Base-by-base conservation (phyloP, 2,797 vertebrate species). In the Manis javanica region DNA sequence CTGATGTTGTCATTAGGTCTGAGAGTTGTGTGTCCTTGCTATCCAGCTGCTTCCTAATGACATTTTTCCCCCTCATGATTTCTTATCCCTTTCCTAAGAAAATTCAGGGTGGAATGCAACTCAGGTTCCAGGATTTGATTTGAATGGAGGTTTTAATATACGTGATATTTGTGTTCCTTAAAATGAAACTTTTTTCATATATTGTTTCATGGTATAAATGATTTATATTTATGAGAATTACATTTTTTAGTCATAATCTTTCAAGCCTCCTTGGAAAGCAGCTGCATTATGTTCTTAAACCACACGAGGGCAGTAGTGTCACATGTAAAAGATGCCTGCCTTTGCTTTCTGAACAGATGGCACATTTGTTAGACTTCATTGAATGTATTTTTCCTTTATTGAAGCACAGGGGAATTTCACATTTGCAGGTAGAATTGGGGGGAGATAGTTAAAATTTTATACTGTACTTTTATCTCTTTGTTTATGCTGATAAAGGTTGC, bases 331-430 rank as follows among this genome's bases (percentile, higher is more conserved):
- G 66, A 18, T 3, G 31, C 34, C 57, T 39, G 8, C 34, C 51
- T 10, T 49, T 39, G 19, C 69, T 95, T 26, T n/a, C 49, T 3
- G 79, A 98, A 72, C 97, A 98, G 98, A 98, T 97, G 97, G 97
- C 68, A 21, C 71, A 91, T 98, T 98, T 98, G 97, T 98, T 98
- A 98, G 96, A 96, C 97, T 98, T 98, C 97, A 83, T 68, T 97
- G 96, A 71, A 89, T 96, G 46, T 94, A 87, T 97, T 97, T 98
- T 97, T 88, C 61, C 49, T 97, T 97, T 98, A 98, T 96, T 97
- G 98, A 98, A 98, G 91, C 96, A 86, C 91, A 96, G 18, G 98
- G 51, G 84, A 97, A 93, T 95, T 97, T 92, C 83, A 49, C 90
- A 91, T 98, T 97, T 97, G 96, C 96, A 96, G 97, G 97, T 95